phyloP scores from a whole-genome alignment of 2,888 invertebrate species.

The Scrobipalpa atriplicella region DNA sequence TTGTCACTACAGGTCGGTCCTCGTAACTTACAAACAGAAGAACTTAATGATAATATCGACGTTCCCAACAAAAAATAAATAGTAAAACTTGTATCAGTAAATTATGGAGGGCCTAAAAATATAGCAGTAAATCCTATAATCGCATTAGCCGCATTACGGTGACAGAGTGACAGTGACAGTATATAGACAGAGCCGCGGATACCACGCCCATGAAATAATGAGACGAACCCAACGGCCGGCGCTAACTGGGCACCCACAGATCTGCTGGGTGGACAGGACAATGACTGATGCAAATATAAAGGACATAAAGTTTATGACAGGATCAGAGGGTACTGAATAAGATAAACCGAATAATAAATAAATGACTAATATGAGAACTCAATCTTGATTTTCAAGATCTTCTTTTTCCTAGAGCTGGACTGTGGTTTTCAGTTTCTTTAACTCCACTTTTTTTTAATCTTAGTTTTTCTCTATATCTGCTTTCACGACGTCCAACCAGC shows the following conservation, averaged over 20 bases:
- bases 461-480: too few relatives aligned
- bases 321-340: too few relatives aligned
- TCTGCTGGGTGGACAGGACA: neutral
- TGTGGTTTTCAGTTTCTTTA: too few relatives aligned
- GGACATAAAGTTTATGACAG: too few relatives aligned
- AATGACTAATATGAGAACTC: too few relatives aligned
- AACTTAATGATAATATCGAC: neutral
- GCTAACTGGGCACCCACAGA: constrained; percentile 10
- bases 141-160: constrained; percentile 25
- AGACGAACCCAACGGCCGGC: constrained; percentile 22
- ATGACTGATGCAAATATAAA: constrained; percentile 3
- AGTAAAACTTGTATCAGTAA: neutral
- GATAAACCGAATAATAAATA: too few relatives aligned
- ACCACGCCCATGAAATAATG: constrained; percentile 22
- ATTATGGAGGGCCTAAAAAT: neutral
- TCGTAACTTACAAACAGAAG: neutral
- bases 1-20: neutral
- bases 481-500: too few relatives aligned
- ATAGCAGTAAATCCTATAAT: constrained; percentile 16
- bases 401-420: too few relatives aligned
- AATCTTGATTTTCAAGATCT: too few relatives aligned
- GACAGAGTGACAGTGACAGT: constrained; percentile 24
- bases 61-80: neutral
- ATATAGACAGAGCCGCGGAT: constrained; percentile 21
- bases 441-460: too few relatives aligned